Conservation (phyloP, 2,888 invertebrate genomes). For the Diloba caeruleocephala region DNA sequence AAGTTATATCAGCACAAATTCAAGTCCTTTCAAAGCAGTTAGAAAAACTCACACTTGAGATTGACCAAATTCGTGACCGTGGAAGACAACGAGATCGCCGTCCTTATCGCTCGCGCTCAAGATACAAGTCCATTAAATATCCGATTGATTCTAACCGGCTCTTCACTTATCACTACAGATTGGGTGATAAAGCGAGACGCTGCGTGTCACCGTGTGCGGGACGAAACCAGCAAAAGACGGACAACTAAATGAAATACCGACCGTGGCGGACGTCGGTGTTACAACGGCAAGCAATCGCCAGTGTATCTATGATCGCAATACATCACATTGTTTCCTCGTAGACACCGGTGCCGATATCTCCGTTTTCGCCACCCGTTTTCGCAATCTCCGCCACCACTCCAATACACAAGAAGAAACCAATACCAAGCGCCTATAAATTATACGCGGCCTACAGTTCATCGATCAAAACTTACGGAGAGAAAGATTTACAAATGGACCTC, state of each 20-base stretch:
- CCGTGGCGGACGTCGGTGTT: constrained; percentile 38
- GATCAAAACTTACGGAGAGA: constrained; percentile 12
- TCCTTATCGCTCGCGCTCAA: not conserved
- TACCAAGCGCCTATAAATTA: constrained; percentile 2
- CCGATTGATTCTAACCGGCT: not conserved
- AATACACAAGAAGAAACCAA: not conserved
- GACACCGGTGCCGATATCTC: constrained; percentile 27
- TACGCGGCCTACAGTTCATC: constrained; percentile 8
- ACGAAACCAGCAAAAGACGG: not conserved
- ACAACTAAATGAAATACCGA: constrained; percentile 20
- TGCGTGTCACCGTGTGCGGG: constrained; percentile 9
- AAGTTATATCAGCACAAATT: not conserved
- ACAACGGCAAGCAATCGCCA: constrained; percentile 24
- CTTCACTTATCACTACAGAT: constrained; percentile 5
- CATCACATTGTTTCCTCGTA: constrained; percentile 24
- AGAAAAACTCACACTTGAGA: constrained; percentile 5
- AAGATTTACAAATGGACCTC: not conserved
- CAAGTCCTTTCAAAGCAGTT: constrained; percentile 4
- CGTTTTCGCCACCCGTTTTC: constrained; percentile 16
- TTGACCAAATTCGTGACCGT: not conserved
- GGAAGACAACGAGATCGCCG: not conserved
- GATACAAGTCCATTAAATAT: not conserved
- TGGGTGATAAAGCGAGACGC: constrained; percentile 8
- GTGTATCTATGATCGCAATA: constrained; percentile 29
- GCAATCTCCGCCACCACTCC: constrained; percentile 12